phyloP scores from a whole-genome alignment of 2,888 invertebrate genomes.

The Perithous albicinctus region DNA sequence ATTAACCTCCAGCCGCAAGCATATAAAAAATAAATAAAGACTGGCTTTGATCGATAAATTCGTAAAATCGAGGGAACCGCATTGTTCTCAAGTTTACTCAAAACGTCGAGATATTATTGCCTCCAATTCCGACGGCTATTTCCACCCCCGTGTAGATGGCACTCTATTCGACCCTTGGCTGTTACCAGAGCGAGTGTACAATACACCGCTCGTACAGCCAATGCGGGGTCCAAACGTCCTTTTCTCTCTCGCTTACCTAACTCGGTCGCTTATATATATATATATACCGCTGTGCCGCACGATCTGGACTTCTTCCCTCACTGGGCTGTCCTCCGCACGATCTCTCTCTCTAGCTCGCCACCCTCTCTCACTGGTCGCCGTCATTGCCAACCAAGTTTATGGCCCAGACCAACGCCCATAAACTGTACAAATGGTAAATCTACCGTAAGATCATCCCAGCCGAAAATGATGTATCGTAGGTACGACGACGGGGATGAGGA shows the following conservation, averaged over 20 bases:
- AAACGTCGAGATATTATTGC: conserved; percentile 66
- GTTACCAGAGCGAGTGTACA: conserved; percentile 57
- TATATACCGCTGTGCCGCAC: conserved; percentile 30
- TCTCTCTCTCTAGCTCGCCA: conserved; percentile 64
- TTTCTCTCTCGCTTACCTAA: conserved; percentile 64
- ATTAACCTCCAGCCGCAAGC: no score
- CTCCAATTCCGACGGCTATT: conserved; percentile 57
- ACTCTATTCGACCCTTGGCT: conserved; percentile 53
- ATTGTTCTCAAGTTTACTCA: conserved; percentile 37
- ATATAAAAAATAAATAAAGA: no score
- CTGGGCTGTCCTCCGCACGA: conserved; percentile 55
- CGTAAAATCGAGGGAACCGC: conserved; percentile 17
- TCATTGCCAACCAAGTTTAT: conserved; percentile 85
- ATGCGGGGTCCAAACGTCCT: conserved; percentile 47
- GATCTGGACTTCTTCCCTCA: conserved; percentile 31
- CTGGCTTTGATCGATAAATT: conserved; percentile 42
- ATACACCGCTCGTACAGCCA: conserved; percentile 49
- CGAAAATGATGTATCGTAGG: conserved; percentile 85
- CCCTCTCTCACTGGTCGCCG: conserved; percentile 76
- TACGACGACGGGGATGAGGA: conserved; percentile 68
- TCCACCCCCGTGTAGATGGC: conserved; percentile 35
- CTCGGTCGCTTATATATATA: conserved; percentile 53
- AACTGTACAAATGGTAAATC: conserved; percentile 85
- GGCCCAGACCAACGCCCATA: conserved; percentile 84
- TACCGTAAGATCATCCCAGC: conserved; percentile 85